Evolutionary conservation across 92 coral and sea anemone genomes (phyloP), one percentile per base, ranked within the genome.

Genomic region (Umimayanthus chanpuru): DNA sequence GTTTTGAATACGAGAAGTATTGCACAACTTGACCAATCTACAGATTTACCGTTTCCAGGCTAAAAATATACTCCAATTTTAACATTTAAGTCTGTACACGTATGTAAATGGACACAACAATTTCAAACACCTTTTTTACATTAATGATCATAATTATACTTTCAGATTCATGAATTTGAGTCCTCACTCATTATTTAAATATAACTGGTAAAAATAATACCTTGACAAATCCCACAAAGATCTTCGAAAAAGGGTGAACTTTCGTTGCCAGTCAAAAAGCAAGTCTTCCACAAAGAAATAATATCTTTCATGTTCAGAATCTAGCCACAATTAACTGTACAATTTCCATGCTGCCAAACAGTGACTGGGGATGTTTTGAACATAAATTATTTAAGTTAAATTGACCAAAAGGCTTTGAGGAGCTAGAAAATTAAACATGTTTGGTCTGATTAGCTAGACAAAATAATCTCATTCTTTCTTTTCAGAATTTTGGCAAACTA

Each of bases 281-380:
- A 83, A 40, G 87, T 83, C 36, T 68, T 83, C 77, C 87, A 83
- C 76, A 83, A 83, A 83, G 87, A 83, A 70, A 68, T 9, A 70
- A 67, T 28, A 26, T 70, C 65, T 65, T 28, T 70, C 87, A 83
- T 83, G 28, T 29, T 83, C 28, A 29, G 44, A 83, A 70, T 43
- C 47, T 66, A 44, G 28, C 21, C 28, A 36, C 18, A 65, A 32
- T 32, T 76, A 81, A 56, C 71, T 28, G 44, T 61, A 61, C 26
- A 61, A 61, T 20, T 61, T 61, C 26, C 68, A 20, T 61, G 26
- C 26, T 20, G 25, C 68, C 20, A 61, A 61, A 61, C 66, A 1
- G 23, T 15, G 23, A 56, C 1, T 56, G 23, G 20, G 23, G 66
- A 2, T 56, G 66, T 56, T 56, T 56, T 15, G 66, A 20, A 2